Evolutionary conservation across 2,797 vertebrate species (phyloP).

Genomic region (Oophaga sylvatica): DNA sequence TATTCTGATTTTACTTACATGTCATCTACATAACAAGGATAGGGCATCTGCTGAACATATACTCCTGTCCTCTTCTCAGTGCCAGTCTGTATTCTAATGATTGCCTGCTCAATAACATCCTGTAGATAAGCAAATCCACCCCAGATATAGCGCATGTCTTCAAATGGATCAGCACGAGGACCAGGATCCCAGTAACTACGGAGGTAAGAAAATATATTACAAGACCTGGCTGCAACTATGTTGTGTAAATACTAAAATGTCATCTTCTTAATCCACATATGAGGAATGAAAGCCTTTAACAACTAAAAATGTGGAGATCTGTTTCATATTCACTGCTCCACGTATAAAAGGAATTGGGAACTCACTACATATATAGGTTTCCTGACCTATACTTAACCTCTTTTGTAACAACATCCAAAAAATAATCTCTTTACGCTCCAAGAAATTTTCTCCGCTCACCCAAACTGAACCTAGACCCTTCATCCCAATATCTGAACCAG

Average conservation of each 20-base stretch:
- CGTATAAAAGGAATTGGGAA: no score
- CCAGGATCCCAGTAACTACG: constrained; percentile 97
- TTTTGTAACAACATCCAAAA: no score
- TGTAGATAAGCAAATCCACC: constrained; percentile 95
- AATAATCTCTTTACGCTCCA: no score
- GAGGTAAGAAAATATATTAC: not conserved
- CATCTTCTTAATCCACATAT: not conserved
- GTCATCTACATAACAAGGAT: constrained; percentile 96
- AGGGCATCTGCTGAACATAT: constrained; percentile 98
- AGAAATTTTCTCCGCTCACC: no score
- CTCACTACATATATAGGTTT: no score
- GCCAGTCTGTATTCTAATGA: constrained; percentile 90
- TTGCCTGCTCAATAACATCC: constrained; percentile 92
- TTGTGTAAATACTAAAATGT: constrained; percentile 17
- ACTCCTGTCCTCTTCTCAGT: constrained; percentile 86
- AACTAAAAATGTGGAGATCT: not conserved
- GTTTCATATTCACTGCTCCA: not conserved
- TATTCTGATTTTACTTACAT: constrained; percentile 78
- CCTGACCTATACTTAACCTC: no score
- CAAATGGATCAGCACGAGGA: constrained; percentile 95
- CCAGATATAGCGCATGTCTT: constrained; percentile 96
- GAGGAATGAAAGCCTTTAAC: not conserved
- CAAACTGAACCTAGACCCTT: no score
- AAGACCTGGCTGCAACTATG: not conserved
- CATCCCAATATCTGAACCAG: no score